Base-by-base conservation (phyloP, 2,797 vertebrate genomes). In the Cyprinodon diabolis region DNA sequence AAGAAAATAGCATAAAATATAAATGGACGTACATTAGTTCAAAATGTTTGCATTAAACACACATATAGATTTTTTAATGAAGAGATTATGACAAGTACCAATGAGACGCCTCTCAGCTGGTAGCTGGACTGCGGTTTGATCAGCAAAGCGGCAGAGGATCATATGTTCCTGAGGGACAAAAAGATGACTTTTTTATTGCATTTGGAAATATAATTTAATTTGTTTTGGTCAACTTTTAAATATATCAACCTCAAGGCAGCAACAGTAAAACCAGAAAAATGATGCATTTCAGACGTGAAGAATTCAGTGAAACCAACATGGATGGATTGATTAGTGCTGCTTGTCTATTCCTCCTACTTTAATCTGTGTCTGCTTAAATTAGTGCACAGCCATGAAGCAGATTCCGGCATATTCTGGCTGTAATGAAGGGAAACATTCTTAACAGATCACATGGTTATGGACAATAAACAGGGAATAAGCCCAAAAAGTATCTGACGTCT, bases 81-180 rank as follows among this genome's bases (percentile, higher is more conserved):
- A n/a, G 58, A 63, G 40, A 74, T 14, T 47, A 25, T 35, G 12
- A 69, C 58, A 12, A 2, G 65, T 95, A 99, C 98, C 98, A 80
- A 96, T 95, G 73, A 94, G 93, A 68, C 95, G 94, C 56, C 97
- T 94, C 45, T 97, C 97, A 14, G 93, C 90, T 40, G 96, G 95
- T 70, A 99, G 95, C 93, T 97, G 96, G 77, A 93, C 93, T 63
- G 96, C 97, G 54, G 98, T 99, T 93, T 99, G 98, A 92, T 99
- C 98, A 2, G 98, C 98, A 81, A 99, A 99, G 82, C 98, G 95
- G 91, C 98, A 99, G 47, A 99, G 95, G 66, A 98, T 93, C 98
- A 99, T 99, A 92, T 99, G 97, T 84, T 99, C 98, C 98, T 99
- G 83, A 69, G 88, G 83, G 72, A 74, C 6, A 7, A 54, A 74